Evolutionary conservation across 2,113 vertebrate species (phyloP).

Genomic region (Gymnocephalus cernua): DNA sequence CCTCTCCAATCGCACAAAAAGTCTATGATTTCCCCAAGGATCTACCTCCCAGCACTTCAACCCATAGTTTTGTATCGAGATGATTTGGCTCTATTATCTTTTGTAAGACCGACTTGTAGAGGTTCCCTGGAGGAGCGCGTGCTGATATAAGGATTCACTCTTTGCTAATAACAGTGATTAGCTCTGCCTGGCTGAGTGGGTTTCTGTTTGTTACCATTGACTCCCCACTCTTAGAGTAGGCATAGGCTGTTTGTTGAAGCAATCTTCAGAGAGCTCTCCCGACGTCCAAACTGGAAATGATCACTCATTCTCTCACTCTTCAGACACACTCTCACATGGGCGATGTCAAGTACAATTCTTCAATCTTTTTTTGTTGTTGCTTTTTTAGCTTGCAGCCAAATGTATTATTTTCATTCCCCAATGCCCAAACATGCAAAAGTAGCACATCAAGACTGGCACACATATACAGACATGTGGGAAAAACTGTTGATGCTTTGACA

Average conservation of each 20-base stretch:
- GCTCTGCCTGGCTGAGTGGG: slow-evolving; percentile 52
- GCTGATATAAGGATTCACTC: slow-evolving; percentile 63
- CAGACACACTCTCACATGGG: slow-evolving; percentile 10
- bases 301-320: slow-evolving; percentile 20
- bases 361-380: background rate
- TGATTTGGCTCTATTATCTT: slow-evolving; percentile 59
- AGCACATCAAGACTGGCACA: slow-evolving; percentile 24
- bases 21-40: slow-evolving; percentile 61
- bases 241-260: slow-evolving; percentile 42
- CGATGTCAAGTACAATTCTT: slow-evolving; percentile 10
- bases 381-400: slow-evolving; percentile 28
- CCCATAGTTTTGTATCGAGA: slow-evolving; percentile 36
- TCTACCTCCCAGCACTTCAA: slow-evolving; percentile 33
- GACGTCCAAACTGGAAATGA: slow-evolving; percentile 49
- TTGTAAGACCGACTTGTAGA: slow-evolving; percentile 37
- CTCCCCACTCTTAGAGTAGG: slow-evolving; percentile 16
- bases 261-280: slow-evolving; percentile 47
- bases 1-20: slow-evolving; percentile 51
- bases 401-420: slow-evolving; percentile 42
- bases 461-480: slow-evolving; percentile 12
- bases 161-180: slow-evolving; percentile 71
- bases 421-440: slow-evolving; percentile 39
- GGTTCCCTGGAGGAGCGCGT: slow-evolving; percentile 34
- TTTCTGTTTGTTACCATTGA: slow-evolving; percentile 60
- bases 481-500: slow-evolving; percentile 26